phyloP scores from a whole-genome alignment of 2,113 vertebrate genomes.

The Neopipo cinnamomea region DNA sequence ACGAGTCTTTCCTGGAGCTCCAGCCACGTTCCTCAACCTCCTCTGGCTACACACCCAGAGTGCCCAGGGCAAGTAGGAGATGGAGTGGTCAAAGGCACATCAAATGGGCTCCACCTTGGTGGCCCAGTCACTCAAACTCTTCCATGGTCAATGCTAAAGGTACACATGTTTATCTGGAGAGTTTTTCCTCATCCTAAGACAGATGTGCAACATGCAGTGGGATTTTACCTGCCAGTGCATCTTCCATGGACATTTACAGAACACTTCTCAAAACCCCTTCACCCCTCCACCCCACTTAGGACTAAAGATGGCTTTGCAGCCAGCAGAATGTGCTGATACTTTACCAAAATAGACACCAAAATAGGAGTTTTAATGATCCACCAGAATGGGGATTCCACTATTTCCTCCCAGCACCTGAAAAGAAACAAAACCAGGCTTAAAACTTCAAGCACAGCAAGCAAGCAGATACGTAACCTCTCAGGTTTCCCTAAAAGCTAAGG shows the following conservation, averaged over 20 bases:
- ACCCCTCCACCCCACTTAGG: background rate
- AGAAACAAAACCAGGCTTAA: constrained; percentile 36
- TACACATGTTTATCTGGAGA: background rate
- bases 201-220: background rate
- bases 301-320: constrained; percentile 19
- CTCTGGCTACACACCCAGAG: background rate
- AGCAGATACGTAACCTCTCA: background rate
- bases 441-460: background rate
- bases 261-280: background rate
- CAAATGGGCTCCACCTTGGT: background rate
- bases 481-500: background rate
- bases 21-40: background rate
- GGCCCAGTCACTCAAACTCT: background rate
- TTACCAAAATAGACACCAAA: constrained; percentile 90
- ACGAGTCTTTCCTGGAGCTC: background rate
- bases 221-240: background rate
- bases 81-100: background rate
- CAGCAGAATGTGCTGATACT: constrained; percentile 45
- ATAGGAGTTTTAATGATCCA: constrained; percentile 95
- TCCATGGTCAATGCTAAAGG: background rate
- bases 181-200: background rate
- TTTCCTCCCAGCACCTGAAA: constrained; percentile 92
- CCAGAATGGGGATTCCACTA: constrained; percentile 82
- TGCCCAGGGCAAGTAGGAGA: background rate
- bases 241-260: background rate